Conservation (phyloP, 2,113 vertebrate species). For the Eudyptes chrysolophus region DNA sequence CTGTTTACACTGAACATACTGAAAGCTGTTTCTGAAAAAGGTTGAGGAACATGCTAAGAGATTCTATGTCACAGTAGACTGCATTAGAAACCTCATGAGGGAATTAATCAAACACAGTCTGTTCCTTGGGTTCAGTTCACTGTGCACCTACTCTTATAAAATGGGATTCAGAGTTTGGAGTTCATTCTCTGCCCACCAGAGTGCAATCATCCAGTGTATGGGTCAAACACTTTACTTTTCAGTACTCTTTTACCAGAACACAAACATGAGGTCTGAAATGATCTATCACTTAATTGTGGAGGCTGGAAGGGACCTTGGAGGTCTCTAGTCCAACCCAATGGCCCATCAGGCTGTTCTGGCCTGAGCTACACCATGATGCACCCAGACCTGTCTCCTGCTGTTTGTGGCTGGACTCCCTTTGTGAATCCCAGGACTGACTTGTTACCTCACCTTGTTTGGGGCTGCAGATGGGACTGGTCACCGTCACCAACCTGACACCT, state of each 20-base stretch:
- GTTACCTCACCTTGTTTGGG: not conserved
- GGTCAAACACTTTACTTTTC: not conserved
- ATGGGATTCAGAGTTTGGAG: not conserved
- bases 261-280: not conserved
- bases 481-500: not conserved
- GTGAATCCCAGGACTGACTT: not conserved
- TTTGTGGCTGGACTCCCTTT: not conserved
- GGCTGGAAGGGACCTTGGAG: not conserved
- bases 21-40: not conserved
- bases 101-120: not conserved
- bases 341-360: not conserved
- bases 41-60: not conserved
- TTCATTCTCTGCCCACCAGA: not conserved
- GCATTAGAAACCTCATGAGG: not conserved
- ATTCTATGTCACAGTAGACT: not conserved
- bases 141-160: not conserved
- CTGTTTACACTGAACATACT: not conserved
- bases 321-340: not conserved
- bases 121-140: not conserved
- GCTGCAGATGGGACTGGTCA: not conserved
- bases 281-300: not conserved
- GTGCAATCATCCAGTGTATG: not conserved
- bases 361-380: not conserved
- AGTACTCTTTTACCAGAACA: not conserved
- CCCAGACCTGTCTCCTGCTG: not conserved